Conservation (phyloP, 1,140 invertebrate species). For the Eupeodes corollae region DNA sequence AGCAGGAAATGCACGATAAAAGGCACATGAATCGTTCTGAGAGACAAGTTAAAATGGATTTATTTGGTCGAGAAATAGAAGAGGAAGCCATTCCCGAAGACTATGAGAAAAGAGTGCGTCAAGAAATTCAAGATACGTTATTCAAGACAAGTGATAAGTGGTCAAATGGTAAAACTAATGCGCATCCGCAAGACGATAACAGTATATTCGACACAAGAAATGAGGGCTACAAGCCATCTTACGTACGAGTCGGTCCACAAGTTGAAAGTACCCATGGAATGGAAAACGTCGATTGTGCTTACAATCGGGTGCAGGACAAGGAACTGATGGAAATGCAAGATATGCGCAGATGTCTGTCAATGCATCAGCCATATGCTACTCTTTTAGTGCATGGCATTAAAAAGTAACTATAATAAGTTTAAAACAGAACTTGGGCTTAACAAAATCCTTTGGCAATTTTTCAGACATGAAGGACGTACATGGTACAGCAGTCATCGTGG, state of each 20-base stretch:
- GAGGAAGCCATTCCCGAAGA: conserved; percentile 43
- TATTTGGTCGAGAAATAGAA: conserved; percentile 53
- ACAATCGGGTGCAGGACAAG: conserved; percentile 63
- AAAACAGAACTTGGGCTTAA: background rate
- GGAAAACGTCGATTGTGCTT: conserved; percentile 19
- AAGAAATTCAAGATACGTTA: conserved; percentile 29
- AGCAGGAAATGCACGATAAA: conserved; percentile 54
- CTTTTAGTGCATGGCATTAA: conserved; percentile 85
- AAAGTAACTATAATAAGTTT: conserved; percentile 43
- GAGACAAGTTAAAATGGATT: conserved; percentile 69
- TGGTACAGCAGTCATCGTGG: conserved; percentile 90
- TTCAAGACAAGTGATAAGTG: conserved; percentile 7
- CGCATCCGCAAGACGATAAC: conserved; percentile 13
- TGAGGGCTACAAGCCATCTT: conserved; percentile 13
- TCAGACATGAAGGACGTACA: conserved; percentile 81
- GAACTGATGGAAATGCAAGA: conserved; percentile 81
- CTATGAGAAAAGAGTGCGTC: conserved; percentile 39
- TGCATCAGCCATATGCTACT: conserved; percentile 95
- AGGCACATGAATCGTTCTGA: conserved; percentile 57
- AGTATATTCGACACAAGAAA: conserved; percentile 12
- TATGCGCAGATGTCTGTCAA: conserved; percentile 77
- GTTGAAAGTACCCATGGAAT: conserved; percentile 7
- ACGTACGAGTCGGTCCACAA: conserved; percentile 5
- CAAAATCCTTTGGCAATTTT: conserved; percentile 3
- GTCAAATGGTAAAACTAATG: conserved; percentile 6